Base-by-base conservation (phyloP, 2,113 vertebrate genomes). In the Passer montanus region DNA sequence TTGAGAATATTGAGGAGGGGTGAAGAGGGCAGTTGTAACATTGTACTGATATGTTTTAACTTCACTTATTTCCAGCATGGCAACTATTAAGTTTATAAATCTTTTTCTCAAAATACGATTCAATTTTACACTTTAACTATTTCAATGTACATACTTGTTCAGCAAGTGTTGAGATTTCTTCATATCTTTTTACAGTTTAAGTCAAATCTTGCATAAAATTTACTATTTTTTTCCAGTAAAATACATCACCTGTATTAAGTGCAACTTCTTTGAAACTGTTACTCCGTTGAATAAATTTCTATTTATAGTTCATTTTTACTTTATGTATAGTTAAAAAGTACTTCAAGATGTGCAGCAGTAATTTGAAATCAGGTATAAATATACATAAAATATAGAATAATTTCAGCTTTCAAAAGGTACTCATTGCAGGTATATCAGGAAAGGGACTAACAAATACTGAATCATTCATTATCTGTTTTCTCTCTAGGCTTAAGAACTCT, bases 401-500 rank as follows among this genome's bases (percentile, higher is more conserved):
- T 89, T 93, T 47, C 33, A 53, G 5, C 23, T 81, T 93, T 52
- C 41, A 27, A 8, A 76, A 80, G 46, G 46, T 90, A 39, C 3
- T 68, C 11, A 13, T 70, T 90, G 10, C 55, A 85, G 66, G 49
- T 24, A 7, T 70, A 27, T 55, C 50, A 84, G 64, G 27, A 27
- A 91, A 75, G 31, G 19, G 7, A 22, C 80, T 89, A 84, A 31
- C 2, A 46, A 69, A 73, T 73, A 59, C n/a, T 53, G 39, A 58
- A 21, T 67, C 19, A 10, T 31, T 67, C 19, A 10, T 31, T 53
- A 2, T 75, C 5, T 91, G 20, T 63, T 90, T 33, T 68, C 44
- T 95, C 69, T 87, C 30, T 96, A 99, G 99, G 99, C 3, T 96
- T 99, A 80, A 98, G 99, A 81, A 99, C 99, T 8, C 97, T 99